These are phyloP conservation scores for Ferrisia virgata DNA, from an alignment of 2,888 invertebrate genomes.

Conservation along the genomic window DNA sequence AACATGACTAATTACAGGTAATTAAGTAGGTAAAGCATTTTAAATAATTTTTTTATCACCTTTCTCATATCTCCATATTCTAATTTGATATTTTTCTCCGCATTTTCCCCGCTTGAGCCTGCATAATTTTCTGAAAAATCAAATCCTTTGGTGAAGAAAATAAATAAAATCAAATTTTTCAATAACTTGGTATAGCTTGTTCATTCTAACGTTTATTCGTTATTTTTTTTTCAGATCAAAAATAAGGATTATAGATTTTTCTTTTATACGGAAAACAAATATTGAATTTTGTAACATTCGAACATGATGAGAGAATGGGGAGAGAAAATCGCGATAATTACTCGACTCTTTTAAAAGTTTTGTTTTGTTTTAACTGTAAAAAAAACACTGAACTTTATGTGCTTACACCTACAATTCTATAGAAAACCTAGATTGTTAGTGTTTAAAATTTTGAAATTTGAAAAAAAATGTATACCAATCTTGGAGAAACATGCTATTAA, in stretches of 20 bases:
- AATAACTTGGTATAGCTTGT: neutral
- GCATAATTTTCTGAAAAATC: slow-evolving; percentile 34
- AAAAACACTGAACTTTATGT: too few species aligned
- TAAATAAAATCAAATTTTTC: neutral
- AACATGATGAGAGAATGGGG: too few species aligned
- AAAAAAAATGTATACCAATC: neutral
- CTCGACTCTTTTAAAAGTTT: too few species aligned
- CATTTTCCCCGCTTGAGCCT: slow-evolving; percentile 24
- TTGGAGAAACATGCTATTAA: neutral
- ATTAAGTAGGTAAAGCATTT: neutral
- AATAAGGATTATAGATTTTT: too few species aligned
- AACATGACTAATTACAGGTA: neutral
- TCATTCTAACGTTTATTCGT: neutral
- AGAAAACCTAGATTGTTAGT: neutral
- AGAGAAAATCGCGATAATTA: too few species aligned
- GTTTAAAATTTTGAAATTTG: neutral
- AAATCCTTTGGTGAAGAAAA: neutral
- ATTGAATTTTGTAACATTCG: too few species aligned
- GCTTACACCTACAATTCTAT: neutral
- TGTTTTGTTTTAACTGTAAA: too few species aligned
- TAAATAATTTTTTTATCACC: slow-evolving; percentile 1
- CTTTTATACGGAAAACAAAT: too few species aligned
- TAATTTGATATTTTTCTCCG: slow-evolving; percentile 29
- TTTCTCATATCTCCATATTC: slow-evolving; percentile 16
- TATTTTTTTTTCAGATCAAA: neutral